These are phyloP conservation scores for Charaxes varanes DNA, from an alignment of 1,140 invertebrate genomes.

Conservation along the genomic window DNA sequence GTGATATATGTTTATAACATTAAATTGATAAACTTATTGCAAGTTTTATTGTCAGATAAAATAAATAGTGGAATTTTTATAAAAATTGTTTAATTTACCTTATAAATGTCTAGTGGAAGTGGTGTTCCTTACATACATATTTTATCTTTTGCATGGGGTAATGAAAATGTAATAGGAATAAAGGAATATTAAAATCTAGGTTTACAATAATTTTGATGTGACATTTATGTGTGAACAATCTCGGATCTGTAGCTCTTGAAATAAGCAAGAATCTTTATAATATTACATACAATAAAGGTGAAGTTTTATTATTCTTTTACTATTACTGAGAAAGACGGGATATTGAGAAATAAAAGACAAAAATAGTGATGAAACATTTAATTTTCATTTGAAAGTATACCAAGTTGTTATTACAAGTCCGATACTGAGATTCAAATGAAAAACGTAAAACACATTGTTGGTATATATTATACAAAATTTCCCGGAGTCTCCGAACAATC, in stretches of 20 bases:
- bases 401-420: conserved; percentile 66
- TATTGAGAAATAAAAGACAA: conserved; percentile 28
- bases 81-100: no score
- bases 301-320: background rate
- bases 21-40: no score
- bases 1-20: no score
- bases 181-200: no score
- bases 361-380: conserved; percentile 69
- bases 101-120: background rate
- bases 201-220: no score
- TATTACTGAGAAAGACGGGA: conserved; percentile 7
- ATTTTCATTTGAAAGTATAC: conserved; percentile 72
- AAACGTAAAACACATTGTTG: conserved; percentile 62
- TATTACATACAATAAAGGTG: no score
- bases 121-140: background rate
- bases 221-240: no score
- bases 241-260: background rate
- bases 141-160: background rate
- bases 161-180: no score
- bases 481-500: background rate
- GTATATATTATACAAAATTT: conserved; percentile 57
- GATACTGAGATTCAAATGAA: conserved; percentile 72
- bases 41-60: no score
- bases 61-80: no score
- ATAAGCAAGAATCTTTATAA: no score